Evolutionary conservation across 2,113 vertebrate species (phyloP), one percentile per base, ranked within the genome.

Genomic region (Abramis brama): DNA sequence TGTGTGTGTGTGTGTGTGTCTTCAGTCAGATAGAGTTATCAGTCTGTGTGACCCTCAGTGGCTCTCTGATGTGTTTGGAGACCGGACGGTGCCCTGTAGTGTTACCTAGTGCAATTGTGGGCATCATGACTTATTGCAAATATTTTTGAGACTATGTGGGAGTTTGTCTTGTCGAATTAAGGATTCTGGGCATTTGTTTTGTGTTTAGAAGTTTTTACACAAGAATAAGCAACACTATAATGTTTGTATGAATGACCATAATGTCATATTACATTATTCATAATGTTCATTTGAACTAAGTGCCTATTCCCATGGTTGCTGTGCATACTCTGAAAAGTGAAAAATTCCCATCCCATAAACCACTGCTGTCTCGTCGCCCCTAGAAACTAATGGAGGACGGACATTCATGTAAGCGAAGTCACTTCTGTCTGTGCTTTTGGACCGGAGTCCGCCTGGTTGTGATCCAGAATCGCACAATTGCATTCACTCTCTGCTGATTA

Each of bases 1-100:
- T 85, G 60, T 12, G 66, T 36, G 62, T 66, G 60, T 66, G 60
- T 66, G 86, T 78, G 74, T 83, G 75, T 77, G 82, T 30, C 74
- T 76, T 23, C 39, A 33, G 15, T 43, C 6, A 9, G 68, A 86
- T 86, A 64, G 79, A 78, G 79, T 59, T 85, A 75, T 82, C 50
- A 43, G 15, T 60, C 68, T 23, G 75, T 33, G 60, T 7, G 43
- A 57, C 64, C 43, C 62, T 68, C 45, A 23, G 60, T 52, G 45
- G 7, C 60, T 30, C 60, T 30, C 62, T 55, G 25, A 25, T 55
- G 66, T 55, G 62, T 71, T 83, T 71, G 17, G 10, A 68, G 66
- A 55, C 33, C 5, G 1, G 27, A 33, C 64, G 36, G 66, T 82
- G 45, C 47, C 47, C 23, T 55, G 45, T 27, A 82, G 45, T 55